These are phyloP conservation scores for Falco rusticolus DNA, from an alignment of 2,797 vertebrate species.

Conservation along the genomic window DNA sequence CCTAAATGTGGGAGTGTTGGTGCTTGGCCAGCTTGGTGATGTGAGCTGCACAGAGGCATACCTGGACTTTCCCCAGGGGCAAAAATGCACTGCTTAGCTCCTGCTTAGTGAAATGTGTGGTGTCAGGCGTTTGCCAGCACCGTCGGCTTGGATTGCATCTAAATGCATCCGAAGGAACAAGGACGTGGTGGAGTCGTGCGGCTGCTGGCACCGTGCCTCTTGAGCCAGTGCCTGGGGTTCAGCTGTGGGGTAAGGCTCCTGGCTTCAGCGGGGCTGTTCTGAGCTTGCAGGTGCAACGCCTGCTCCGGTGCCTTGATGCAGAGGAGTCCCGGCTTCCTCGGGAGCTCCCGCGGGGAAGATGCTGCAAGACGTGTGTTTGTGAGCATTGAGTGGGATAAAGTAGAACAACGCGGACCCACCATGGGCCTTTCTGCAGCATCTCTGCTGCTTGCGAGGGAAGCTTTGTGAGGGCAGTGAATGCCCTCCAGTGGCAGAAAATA, in stretches of 20 bases:
- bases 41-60: not conserved
- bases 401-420: not conserved
- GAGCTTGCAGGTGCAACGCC: not conserved
- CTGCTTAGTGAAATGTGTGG: not conserved
- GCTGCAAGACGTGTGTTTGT: rapidly evolving
- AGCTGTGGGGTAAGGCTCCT: not conserved
- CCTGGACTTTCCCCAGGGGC: not conserved
- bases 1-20: not conserved
- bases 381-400: rapidly evolving
- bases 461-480: slow-evolving; percentile 25
- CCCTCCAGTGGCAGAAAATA: slow-evolving; percentile 41
- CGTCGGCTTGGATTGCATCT: rapidly evolving
- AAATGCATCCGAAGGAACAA: not conserved
- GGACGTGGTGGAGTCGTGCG: not conserved
- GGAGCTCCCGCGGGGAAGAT: not conserved
- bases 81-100: not conserved
- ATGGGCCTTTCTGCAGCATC: not conserved
- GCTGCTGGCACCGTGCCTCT: not conserved
- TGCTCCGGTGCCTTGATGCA: not conserved
- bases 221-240: not conserved
- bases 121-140: not conserved
- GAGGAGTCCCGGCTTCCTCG: not conserved
- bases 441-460: not conserved
- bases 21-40: rapidly evolving
- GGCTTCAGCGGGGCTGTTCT: not conserved